These are phyloP conservation scores for Tetragonisca angustula DNA, from an alignment of 2,888 invertebrate species.

Conservation along the genomic window DNA sequence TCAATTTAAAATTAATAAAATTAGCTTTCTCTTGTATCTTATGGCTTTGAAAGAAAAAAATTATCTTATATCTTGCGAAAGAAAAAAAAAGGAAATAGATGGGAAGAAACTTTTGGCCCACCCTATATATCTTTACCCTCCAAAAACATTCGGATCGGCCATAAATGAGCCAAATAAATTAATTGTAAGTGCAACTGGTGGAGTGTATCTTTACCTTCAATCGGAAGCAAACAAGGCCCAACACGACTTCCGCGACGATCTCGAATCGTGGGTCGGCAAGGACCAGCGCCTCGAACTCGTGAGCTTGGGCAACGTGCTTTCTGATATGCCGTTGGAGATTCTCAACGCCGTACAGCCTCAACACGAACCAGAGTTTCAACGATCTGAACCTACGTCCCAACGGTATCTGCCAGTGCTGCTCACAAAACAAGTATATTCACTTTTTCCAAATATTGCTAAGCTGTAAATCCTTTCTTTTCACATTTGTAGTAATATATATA, in stretches of 20 bases:
- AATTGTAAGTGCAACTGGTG: too few species aligned
- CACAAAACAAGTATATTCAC: background rate
- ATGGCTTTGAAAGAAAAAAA: too few species aligned
- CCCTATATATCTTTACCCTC: too few species aligned
- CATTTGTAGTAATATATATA: too few species aligned
- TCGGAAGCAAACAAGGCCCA: constrained; percentile 98
- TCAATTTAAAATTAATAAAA: too few species aligned
- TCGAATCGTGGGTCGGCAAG: constrained; percentile 93
- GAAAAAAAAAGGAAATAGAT: too few species aligned
- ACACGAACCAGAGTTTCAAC: constrained; percentile 97
- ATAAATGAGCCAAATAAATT: too few species aligned
- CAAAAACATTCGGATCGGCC: too few species aligned
- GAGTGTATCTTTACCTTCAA: constrained; percentile 88
- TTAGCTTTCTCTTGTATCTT: too few species aligned
- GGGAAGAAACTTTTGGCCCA: too few species aligned
- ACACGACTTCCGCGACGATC: constrained; percentile 93
- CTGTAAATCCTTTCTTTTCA: background rate
- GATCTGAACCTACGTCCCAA: constrained; percentile 96
- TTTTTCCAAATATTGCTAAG: background rate
- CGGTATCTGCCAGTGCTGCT: constrained; percentile 97
- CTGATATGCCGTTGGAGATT: constrained; percentile 95
- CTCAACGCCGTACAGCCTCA: constrained; percentile 94
- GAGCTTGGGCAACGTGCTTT: constrained; percentile 93
- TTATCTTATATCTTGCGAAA: too few species aligned
- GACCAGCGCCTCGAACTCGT: constrained; percentile 93